phyloP scores from a whole-genome alignment of 2,888 invertebrate species.

The Diabrotica balteata region DNA sequence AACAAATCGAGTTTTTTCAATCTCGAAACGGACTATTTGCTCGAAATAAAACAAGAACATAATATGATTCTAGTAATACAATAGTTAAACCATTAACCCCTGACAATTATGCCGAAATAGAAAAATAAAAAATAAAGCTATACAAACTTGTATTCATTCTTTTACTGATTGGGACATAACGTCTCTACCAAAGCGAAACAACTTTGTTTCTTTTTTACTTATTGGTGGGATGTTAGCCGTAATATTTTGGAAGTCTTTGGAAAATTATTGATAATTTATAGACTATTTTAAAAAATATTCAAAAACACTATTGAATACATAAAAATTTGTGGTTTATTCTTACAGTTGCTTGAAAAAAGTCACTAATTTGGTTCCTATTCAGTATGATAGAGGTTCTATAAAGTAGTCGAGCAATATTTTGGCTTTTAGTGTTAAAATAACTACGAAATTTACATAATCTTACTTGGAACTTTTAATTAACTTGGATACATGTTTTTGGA shows the following conservation, averaged over 20 bases:
- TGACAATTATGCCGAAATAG: conserved; percentile 21
- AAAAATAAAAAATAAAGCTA: conserved; percentile 26
- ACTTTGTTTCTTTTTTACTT: background rate
- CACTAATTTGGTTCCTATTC: no score
- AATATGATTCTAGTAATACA: conserved; percentile 18
- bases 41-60: conserved; percentile 1
- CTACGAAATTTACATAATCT: no score
- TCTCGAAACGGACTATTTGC: conserved; percentile 1
- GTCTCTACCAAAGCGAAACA: background rate
- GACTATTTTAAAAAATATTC: no score
- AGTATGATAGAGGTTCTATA: no score
- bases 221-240: background rate
- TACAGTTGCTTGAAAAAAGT: no score
- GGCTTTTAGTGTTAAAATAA: no score
- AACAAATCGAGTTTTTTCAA: conserved; percentile 6
- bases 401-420: no score
- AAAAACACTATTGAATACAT: no score
- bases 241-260: background rate
- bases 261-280: background rate
- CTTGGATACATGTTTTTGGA: no score
- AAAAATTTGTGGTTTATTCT: no score
- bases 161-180: conserved; percentile 5
- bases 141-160: conserved; percentile 10
- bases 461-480: no score
- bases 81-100: conserved; percentile 31